Base-by-base conservation (phyloP, 2,888 invertebrate species). In the Platypus cylindrus region DNA sequence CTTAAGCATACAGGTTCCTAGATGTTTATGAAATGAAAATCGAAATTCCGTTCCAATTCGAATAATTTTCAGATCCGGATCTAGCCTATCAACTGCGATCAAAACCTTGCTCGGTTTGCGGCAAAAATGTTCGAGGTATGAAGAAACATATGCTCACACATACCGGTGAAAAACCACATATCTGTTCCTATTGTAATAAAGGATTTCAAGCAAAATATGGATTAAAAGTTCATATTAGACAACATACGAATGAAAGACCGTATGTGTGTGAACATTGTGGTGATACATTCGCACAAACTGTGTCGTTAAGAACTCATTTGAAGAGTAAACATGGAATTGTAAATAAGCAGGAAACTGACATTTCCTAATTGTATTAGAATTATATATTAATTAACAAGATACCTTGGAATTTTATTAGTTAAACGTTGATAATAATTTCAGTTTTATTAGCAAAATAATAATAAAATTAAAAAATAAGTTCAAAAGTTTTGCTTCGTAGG, bases 201-300 rank as follows among this genome's bases (percentile, higher is more conserved):
- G 52, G 52, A 11, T 53, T 55, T 34, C 49, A 48, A 15, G 51
- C 50, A 34, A 37, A 48, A 5, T 50, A 54, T 35, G 48, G 54
- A 9, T 36, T 55, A n/a, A 55, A 54, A 44, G 47, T 54, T 5
- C 28, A 51, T 47, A 37, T 7, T 3, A 45, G 55, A 17, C 51
- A 49, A 38, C 56, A 56, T 36, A 55, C 56, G 13, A 52, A 55
- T 35, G 55, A 56, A 37, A 51, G 45, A 44, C 56, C 56, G 0
- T 56, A 47, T 37, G 43, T 47, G 26, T 56, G 56, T 30, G 16
- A 33, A 17, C 31, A 39, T 32, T 44, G 44, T 30, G 22, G 33
- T 12, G n/a, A 23, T 40, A 48, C 48, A 4, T 56, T 54, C 36
- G 47, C 50, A 5, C 55, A 55, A 34, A 55, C 54, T 43, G 49